Evolutionary conservation across 2,113 vertebrate genomes (phyloP), one percentile per base, ranked within the genome.

Genomic region (Sorex araneus): DNA sequence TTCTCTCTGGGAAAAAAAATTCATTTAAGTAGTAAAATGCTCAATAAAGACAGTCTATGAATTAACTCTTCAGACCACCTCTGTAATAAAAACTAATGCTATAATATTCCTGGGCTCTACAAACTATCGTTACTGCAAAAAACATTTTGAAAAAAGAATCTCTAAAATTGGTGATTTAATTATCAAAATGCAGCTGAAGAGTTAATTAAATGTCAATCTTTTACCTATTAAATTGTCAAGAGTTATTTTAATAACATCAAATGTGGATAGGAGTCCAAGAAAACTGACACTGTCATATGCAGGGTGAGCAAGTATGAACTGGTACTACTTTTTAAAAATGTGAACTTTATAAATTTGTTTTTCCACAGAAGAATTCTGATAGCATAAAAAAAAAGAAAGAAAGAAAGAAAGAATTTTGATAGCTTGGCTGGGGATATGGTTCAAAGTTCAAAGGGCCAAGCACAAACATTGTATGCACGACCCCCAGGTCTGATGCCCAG

Each of bases 11-110:
- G 81, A 25, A 92, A 57, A 57, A 57, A 57, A 57, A 57, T 69
- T 93, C 32, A 21, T 77, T 87, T 85, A 90, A 85, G 36, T 85
- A 95, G 90, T 85, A 69, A 93, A 94, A 64, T 80, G 11, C 13
- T 47, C 89, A 63, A 69, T 36, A 91, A 84, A 71, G 28, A 91
- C 87, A 50, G 11, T 79, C 30, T 73, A 85, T n/a, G 45, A 86
- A 74, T 80, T 77, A 91, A 83, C 25, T 54, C 78, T 63, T 70
- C 60, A 92, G 78, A 85, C 3, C 5, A 21, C 19, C 80, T 45
- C 82, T 92, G 43, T 66, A 91, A 84, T 16, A 87, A 84, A 92
- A 89, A 77, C 78, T 63, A 79, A 60, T 47, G 25, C 28, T 94
- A 69, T 2, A 60, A n/a, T 82, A 74, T 34, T 88, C 69, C 36